Evolutionary conservation across 1,140 invertebrate genomes (phyloP).

Genomic region (Cherax quadricarinatus): DNA sequence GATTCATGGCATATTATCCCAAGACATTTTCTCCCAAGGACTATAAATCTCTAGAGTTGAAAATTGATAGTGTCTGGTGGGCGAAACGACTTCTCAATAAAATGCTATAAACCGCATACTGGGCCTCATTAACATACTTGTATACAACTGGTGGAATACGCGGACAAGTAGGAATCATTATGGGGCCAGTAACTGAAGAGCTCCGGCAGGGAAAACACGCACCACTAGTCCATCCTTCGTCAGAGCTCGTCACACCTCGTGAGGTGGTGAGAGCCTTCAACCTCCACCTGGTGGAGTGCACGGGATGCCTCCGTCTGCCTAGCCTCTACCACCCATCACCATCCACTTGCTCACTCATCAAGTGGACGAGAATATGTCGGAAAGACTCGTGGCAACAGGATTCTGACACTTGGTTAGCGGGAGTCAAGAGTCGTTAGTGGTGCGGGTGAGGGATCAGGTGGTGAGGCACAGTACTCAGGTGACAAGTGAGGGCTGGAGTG

Average conservation of each 20-base stretch:
- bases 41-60: no score
- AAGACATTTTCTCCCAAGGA: no score
- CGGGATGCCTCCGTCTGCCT: neutral
- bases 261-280: neutral
- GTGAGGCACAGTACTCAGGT: neutral
- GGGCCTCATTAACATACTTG: no score
- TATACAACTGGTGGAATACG: no score
- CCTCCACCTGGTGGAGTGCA: neutral
- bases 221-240: no score
- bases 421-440: slow-evolving; percentile 1
- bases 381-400: neutral
- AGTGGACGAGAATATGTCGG: neutral
- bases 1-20: no score
- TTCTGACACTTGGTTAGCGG: neutral
- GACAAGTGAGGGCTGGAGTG: neutral
- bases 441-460: neutral
- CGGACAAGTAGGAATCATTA: no score
- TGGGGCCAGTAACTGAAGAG: no score
- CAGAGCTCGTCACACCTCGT: neutral
- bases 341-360: neutral
- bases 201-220: no score
- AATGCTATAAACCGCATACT: no score
- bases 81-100: no score
- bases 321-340: neutral
- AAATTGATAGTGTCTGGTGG: no score